phyloP scores from a whole-genome alignment of 2,113 vertebrate species.

The Nycticorax nycticorax region DNA sequence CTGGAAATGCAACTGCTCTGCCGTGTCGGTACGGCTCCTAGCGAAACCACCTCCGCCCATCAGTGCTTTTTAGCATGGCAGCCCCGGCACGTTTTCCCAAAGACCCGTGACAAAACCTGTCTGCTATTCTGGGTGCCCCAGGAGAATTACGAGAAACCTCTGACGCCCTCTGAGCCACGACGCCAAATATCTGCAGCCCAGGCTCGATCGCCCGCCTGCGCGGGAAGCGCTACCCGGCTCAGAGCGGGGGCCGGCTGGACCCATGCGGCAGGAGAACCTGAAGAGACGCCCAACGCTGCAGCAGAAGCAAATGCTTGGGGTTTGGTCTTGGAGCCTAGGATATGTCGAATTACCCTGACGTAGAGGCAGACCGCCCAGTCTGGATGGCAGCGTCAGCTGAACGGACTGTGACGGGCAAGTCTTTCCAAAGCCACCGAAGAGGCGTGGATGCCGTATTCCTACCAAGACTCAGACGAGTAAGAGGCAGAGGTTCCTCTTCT shows the following conservation, averaged over 20 bases:
- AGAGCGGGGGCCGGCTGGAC: accelerated
- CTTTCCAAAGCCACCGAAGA: neutral
- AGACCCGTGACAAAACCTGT: neutral
- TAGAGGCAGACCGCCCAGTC: neutral
- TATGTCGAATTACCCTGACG: accelerated
- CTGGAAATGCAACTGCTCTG: neutral
- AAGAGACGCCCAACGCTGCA: neutral
- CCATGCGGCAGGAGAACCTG: accelerated
- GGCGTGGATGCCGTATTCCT: neutral
- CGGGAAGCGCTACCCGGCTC: accelerated
- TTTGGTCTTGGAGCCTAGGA: neutral
- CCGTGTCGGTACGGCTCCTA: accelerated
- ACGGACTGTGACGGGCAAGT: accelerated
- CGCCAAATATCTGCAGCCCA: neutral
- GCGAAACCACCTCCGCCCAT: accelerated
- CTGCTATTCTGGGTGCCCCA: neutral
- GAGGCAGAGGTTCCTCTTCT: neutral
- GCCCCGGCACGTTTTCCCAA: neutral
- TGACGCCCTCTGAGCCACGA: neutral
- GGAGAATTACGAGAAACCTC: neutral
- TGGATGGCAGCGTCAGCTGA: neutral
- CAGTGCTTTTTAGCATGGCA: neutral
- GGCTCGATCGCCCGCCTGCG: accelerated
- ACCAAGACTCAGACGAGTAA: neutral
- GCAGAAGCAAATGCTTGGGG: neutral